Evolutionary conservation across 2,797 vertebrate genomes (phyloP).

Genomic region (Bucorvus abyssinicus): DNA sequence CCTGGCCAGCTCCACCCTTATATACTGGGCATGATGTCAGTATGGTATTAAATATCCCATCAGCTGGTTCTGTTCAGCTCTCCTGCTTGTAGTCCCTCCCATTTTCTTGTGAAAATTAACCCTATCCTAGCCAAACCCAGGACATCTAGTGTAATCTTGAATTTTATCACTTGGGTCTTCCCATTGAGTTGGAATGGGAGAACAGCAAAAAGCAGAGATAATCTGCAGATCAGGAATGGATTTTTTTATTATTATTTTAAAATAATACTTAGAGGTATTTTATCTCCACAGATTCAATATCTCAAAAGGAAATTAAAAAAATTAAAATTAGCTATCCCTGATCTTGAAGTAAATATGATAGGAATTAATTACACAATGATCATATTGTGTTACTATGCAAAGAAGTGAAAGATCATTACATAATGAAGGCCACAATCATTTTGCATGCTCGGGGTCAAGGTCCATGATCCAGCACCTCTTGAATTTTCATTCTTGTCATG

Average conservation of each 20-base stretch:
- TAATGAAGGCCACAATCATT: not conserved
- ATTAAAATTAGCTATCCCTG: not conserved
- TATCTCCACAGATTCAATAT: not conserved
- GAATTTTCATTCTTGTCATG: not conserved
- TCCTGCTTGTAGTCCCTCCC: too few species aligned
- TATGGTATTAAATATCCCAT: too few species aligned
- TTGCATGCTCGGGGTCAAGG: not conserved
- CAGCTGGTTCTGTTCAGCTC: too few species aligned
- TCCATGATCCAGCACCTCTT: not conserved
- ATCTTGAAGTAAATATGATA: not conserved
- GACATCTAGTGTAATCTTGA: not conserved
- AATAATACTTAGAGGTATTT: not conserved
- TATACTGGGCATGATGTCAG: too few species aligned
- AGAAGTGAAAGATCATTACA: not conserved
- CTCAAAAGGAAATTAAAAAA: not conserved
- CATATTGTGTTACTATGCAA: not conserved
- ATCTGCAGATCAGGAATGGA: not conserved
- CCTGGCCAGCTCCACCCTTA: too few species aligned
- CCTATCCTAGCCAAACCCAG: too few species aligned
- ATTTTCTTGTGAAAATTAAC: too few species aligned
- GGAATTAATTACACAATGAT: not conserved
- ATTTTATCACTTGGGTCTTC: not conserved
- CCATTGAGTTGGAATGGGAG: not conserved
- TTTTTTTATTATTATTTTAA: not conserved
- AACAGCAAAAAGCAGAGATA: not conserved